These are phyloP conservation scores for Anguilla pacifica DNA, from an alignment of 2,797 vertebrate species.

Conservation along the genomic window DNA sequence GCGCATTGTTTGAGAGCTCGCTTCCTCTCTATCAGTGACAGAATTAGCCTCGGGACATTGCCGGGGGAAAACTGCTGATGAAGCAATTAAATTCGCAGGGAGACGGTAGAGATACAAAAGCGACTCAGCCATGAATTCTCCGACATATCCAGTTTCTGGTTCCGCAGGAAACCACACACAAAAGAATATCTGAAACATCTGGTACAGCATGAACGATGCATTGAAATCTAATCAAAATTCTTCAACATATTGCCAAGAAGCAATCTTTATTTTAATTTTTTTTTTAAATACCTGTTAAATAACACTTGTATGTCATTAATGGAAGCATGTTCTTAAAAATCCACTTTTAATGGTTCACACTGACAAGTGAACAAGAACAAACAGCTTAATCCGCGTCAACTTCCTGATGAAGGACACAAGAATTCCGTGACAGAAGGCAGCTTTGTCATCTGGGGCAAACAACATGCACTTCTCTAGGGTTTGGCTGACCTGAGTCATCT, in stretches of 20 bases:
- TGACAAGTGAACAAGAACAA: neutral
- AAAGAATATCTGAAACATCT: neutral
- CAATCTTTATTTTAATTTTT: neutral
- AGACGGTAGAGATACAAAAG: neutral
- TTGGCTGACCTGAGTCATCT: neutral
- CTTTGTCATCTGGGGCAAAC: neutral
- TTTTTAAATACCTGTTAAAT: neutral
- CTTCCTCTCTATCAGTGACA: slow-evolving; percentile 57
- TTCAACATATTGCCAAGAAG: neutral
- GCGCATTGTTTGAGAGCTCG: slow-evolving; percentile 58
- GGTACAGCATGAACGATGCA: neutral
- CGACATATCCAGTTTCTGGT: neutral
- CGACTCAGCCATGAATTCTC: neutral
- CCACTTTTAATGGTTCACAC: neutral
- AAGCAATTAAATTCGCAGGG: slow-evolving; percentile 31
- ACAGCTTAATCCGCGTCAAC: neutral
- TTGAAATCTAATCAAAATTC: neutral
- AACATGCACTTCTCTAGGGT: neutral
- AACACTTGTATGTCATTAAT: neutral
- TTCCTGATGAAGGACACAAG: slow-evolving; percentile 9
- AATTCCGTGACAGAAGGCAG: neutral
- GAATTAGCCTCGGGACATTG: slow-evolving; percentile 52
- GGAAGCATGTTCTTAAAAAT: neutral
- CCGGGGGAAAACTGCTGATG: slow-evolving; percentile 54
- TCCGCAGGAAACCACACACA: neutral